Evolutionary conservation across 2,888 invertebrate genomes (phyloP).

Genomic region (Acanthosepion pharaonis): DNA sequence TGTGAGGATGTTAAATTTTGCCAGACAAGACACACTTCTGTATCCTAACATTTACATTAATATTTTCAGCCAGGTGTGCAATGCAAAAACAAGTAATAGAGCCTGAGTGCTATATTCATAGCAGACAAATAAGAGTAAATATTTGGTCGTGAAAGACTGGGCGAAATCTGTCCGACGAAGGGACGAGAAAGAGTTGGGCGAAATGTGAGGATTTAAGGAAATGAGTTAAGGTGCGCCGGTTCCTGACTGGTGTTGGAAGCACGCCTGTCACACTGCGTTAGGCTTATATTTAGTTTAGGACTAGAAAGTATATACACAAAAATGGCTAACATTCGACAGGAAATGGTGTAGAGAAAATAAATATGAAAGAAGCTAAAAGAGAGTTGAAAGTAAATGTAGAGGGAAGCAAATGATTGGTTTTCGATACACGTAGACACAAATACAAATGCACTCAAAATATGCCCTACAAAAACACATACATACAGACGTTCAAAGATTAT

Average conservation of each 20-base stretch:
- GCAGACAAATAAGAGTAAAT: not conserved
- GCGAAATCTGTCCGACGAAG: not conserved
- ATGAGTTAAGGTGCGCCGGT: constrained; percentile 6
- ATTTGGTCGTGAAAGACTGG: not conserved
- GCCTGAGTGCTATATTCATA: constrained; percentile 2
- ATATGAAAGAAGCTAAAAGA: not conserved
- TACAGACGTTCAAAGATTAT: too few relatives aligned
- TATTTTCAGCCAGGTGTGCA: not conserved
- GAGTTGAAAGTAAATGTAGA: not conserved
- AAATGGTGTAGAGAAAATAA: not conserved
- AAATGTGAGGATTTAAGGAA: not conserved
- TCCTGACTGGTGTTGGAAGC: not conserved
- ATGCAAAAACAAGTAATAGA: not conserved
- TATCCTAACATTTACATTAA: constrained; percentile 4
- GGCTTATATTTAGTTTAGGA: not conserved
- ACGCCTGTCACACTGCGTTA: not conserved
- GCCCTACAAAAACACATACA: not conserved
- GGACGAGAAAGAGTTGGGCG: not conserved
- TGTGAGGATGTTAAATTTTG: not conserved
- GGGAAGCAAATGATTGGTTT: not conserved
- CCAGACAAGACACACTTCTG: not conserved
- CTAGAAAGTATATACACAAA: not conserved
- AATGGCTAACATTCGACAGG: not conserved
- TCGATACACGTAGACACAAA: not conserved
- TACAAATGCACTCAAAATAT: not conserved